Evolutionary conservation across 2,888 invertebrate genomes (phyloP).

Genomic region (Byasa hedistus): DNA sequence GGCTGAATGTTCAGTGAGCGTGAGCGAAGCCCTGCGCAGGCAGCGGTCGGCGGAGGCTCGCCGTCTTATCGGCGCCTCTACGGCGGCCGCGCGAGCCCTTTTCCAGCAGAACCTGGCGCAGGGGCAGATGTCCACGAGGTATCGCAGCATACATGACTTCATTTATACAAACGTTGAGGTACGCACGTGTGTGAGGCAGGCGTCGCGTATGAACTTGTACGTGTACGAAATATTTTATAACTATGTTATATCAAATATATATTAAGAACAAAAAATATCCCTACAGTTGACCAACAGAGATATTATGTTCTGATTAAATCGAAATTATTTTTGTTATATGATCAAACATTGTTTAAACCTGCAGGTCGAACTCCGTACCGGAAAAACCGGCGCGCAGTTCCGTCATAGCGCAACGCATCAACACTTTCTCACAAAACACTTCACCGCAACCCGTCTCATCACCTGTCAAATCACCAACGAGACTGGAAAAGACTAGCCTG

Average conservation of each 20-base stretch:
- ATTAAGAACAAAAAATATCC: too few species aligned
- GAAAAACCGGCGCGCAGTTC: conserved; percentile 85
- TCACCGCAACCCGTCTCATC: conserved; percentile 44
- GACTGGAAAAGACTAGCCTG: conserved; percentile 36
- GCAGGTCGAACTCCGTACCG: conserved; percentile 71
- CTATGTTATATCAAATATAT: too few species aligned
- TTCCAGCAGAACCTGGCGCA: conserved; percentile 90
- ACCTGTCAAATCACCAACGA: conserved; percentile 48
- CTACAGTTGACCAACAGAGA: too few species aligned
- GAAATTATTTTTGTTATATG: too few species aligned
- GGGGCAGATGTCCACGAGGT: conserved; percentile 79
- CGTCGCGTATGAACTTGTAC: too few species aligned
- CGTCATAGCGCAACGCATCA: conserved; percentile 82
- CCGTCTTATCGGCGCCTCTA: conserved; percentile 84
- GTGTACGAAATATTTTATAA: too few species aligned
- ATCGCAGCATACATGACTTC: conserved; percentile 1
- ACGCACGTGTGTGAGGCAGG: too few species aligned
- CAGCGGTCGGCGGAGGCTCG: conserved; percentile 86
- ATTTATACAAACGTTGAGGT: not conserved
- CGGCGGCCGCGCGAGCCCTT: conserved; percentile 85
- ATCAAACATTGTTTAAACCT: too few species aligned
- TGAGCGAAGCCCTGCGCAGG: conserved; percentile 78
- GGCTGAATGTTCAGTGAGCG: conserved; percentile 50
- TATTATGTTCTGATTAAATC: too few species aligned
- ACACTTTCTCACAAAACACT: conserved; percentile 69